Percentiles rank a stretch among this genome's conserved stretches.
phyloP scores from a whole-genome alignment of 2,797 vertebrate genomes.

The Sebastes matsubarae region DNA sequence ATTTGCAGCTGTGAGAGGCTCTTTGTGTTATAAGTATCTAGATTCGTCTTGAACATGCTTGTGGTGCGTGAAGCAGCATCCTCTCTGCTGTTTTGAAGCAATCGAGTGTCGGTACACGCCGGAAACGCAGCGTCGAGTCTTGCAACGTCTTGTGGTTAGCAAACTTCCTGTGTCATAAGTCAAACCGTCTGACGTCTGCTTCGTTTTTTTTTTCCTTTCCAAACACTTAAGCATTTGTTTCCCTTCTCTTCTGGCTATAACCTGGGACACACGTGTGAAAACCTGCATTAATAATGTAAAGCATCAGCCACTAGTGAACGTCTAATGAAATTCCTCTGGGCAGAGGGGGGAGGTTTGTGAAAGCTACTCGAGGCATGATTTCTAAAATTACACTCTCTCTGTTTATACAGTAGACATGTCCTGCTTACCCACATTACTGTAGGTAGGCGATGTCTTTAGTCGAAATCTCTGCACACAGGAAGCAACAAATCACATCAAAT shows the following conservation, averaged over 20 bases:
- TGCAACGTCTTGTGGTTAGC: slow-evolving; percentile 62
- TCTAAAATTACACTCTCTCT: neutral
- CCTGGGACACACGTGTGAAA: neutral
- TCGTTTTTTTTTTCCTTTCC: neutral
- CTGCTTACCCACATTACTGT: neutral
- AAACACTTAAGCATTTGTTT: neutral
- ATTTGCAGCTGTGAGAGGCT: neutral
- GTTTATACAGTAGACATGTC: neutral
- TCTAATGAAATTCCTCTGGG: neutral
- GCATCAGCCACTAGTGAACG: neutral
- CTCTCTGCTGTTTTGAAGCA: slow-evolving; percentile 23
- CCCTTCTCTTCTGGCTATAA: neutral
- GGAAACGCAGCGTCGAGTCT: slow-evolving; percentile 38
- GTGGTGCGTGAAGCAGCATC: slow-evolving; percentile 42
- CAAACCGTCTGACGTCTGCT: slow-evolving; percentile 29
- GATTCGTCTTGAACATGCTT: neutral
- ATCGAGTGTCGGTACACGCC: neutral
- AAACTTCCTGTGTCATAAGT: slow-evolving; percentile 61
- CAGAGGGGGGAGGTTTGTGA: neutral
- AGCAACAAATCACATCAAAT: neutral
- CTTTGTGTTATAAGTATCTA: neutral
- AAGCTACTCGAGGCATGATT: neutral
- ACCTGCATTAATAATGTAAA: neutral
- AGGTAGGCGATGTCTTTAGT: neutral
- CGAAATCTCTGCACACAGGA: neutral